Base-by-base conservation (phyloP, 2,797 vertebrate species). In the Sebastes cheni region DNA sequence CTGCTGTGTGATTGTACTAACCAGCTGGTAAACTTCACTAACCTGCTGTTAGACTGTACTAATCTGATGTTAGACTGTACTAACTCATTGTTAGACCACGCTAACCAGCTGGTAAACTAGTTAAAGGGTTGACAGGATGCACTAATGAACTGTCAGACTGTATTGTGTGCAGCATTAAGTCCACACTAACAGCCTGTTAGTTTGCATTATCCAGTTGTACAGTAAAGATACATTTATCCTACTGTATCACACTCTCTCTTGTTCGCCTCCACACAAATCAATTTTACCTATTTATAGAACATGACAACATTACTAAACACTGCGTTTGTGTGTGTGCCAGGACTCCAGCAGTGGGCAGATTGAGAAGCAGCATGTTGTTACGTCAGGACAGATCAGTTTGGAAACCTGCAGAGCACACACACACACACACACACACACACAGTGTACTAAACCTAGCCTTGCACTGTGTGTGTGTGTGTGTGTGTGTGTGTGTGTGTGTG, bases 291-390 rank as follows among this genome's bases (percentile, higher is more conserved):
- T 90, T 93, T 88, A 89, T 90, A 88, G 86, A 81, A 58, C 79
- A 83, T 85, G 87, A 89, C 79, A 82, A 75, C 84, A 89, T 85
- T 62, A 77, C 86, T 88, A 83, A 88, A 87, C 75, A 81, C 71
- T 70, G 54, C 27, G 25, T 30, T 78, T 29, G 79, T 76, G 72
- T 76, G 76, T 32, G 78, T 75, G 87, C 86, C 91, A 92, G 88
- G 84, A 86, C 78, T 90, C 90, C 84, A 79, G 81, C 86, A 89
- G 86, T 91, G 88, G 89, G 90, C 92, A 93, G 92, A 92, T 93
- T 93, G 91, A 91, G 92, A 70, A 92, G 87, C 92, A 92, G 92
- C 92, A 91, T 89, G 92, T 88, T 81, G 87, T 92, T 92, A 91
- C 87, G 88, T 92, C 92, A 92, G 84, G 85, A 80, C 82, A 90